These are phyloP conservation scores for Ryuthela nishihirai DNA, from an alignment of 2,888 invertebrate species.

Conservation along the genomic window DNA sequence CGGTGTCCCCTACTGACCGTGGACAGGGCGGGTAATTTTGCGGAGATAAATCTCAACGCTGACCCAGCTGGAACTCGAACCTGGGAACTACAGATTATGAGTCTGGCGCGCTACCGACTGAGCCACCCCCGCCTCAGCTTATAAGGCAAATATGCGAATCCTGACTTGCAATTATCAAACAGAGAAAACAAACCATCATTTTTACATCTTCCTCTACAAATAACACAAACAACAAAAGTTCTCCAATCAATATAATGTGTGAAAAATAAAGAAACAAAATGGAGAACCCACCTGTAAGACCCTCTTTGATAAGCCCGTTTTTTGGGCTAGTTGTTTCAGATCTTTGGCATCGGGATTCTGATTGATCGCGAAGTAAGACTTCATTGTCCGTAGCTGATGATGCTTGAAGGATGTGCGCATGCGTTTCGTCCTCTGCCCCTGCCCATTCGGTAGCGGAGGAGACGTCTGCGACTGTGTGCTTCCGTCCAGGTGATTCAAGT, in stretches of 20 bases:
- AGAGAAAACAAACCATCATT: no score
- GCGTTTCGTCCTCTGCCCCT: constrained; percentile 64
- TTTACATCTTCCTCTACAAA: no score
- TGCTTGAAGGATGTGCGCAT: constrained; percentile 99
- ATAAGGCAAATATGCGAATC: no score
- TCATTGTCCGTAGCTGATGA: constrained; percentile 97
- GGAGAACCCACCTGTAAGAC: constrained; percentile 78
- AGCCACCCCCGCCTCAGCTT: no score
- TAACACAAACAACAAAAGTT: neutral
- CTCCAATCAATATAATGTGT: neutral
- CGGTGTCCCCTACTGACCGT: no score
- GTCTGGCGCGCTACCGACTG: no score
- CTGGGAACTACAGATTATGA: no score
- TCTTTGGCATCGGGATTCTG: constrained; percentile 99
- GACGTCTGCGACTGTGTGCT: constrained; percentile 4
- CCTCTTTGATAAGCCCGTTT: constrained; percentile 95
- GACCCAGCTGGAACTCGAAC: no score
- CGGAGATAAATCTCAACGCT: no score
- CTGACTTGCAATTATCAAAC: no score
- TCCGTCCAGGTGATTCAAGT: constrained; percentile 21
- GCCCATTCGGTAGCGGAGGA: constrained; percentile 6
- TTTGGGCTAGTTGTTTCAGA: constrained; percentile 94
- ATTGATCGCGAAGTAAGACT: constrained; percentile 96
- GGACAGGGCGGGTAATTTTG: no score
- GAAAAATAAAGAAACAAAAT: neutral